These are phyloP conservation scores for Pionites leucogaster DNA, from an alignment of 2,113 vertebrate genomes.

Conservation along the genomic window DNA sequence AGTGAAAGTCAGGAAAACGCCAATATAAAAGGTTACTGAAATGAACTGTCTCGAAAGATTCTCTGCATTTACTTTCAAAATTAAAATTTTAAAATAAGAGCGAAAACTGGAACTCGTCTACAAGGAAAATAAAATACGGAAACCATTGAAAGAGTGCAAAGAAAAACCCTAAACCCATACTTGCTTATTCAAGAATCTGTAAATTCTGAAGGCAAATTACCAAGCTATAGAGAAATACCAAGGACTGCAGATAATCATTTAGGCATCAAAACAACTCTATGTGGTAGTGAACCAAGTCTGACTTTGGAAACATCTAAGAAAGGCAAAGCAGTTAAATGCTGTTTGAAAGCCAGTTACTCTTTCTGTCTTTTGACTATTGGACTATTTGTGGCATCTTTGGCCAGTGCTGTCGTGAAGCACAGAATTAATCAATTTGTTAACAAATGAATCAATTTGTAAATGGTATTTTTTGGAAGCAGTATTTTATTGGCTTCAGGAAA, in stretches of 20 bases:
- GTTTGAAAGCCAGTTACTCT: background rate
- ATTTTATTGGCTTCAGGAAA: background rate
- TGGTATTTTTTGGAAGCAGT: fast-evolving
- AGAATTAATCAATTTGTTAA: background rate
- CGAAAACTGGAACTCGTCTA: background rate
- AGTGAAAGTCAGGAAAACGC: background rate
- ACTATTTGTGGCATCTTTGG: background rate
- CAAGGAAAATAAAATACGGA: background rate
- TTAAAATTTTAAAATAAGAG: background rate
- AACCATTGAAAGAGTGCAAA: background rate
- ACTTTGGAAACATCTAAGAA: background rate
- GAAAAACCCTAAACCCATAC: background rate
- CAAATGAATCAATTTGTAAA: background rate
- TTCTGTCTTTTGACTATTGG: background rate
- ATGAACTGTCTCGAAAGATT: background rate
- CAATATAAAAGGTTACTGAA: background rate
- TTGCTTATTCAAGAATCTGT: background rate
- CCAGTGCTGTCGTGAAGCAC: background rate
- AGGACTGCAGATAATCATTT: background rate
- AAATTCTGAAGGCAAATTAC: background rate
- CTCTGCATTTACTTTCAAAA: background rate
- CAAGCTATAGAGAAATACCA: background rate
- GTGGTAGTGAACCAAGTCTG: background rate
- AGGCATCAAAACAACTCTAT: background rate
- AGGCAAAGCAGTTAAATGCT: background rate